Evolutionary conservation across 2,888 invertebrate genomes (phyloP), one percentile per base, ranked within the genome.

Genomic region (Dysmachus trigonus): DNA sequence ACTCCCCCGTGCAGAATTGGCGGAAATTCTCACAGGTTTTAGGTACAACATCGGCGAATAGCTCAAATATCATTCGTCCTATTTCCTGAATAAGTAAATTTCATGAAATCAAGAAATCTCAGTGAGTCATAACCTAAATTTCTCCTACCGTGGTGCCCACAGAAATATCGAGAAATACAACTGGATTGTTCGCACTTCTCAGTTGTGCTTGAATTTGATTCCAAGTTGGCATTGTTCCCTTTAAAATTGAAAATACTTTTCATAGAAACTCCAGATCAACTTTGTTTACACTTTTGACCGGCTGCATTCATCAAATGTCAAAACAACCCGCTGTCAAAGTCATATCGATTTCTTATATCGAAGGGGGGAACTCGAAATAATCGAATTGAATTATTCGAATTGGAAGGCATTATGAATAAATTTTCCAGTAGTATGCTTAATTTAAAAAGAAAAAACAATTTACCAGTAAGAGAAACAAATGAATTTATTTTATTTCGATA

Each of bases 1-100:
- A 97, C 93, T 99, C 99, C 13, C 99, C 99, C 0, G 99, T 99
- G 91, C 99, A 99, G 91, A 99, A 98, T 92, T 99, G 99, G 87
- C 99, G 95, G 90, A 99, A 99, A 92, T 99, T 99, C 93, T 99
- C 99, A 88, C 98, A 98, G 0, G 98, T 98, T 93, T 97, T 98
- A 2, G 99, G 98, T 3, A 98, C 98, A 13, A 97, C 96, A 93
- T 99, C 99, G 18, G 98, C 97, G 93, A 98, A 99, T 31, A 99
- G 93, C 92, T 99, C 99, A 92, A 99, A 97, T 89, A 99, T 98
- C 95, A 99, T 98, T 87, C 99, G 94, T 0, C 99, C 99, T 89
- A 99, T 98, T 94, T 99, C 98, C 97, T 96, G 89, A 30, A 83
- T 53, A 30, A 18, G 33, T n/a, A 31, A 6, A 53, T 51, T 7